Percentiles rank a stretch among this genome's conserved stretches.
Conservation (phyloP, 2,797 vertebrate genomes). For the Aphelocoma californica region DNA sequence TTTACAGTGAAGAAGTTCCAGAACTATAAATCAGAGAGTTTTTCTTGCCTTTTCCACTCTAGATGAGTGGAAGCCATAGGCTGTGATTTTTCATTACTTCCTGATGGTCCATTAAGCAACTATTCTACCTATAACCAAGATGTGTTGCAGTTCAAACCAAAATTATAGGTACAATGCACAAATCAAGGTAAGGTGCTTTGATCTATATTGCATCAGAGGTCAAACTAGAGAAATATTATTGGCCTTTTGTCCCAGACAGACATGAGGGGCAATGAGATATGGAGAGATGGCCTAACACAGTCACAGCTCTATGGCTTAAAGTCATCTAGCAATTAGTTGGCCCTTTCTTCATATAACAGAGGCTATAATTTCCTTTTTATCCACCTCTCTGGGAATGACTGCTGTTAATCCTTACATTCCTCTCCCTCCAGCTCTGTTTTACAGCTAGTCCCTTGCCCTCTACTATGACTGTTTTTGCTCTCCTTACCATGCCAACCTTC, state of each 20-base stretch:
- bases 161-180: not conserved
- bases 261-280: not conserved
- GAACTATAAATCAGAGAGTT: not conserved
- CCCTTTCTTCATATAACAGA: not conserved
- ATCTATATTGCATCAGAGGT: not conserved
- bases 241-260: not conserved
- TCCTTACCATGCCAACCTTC: not conserved
- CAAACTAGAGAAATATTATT: not conserved
- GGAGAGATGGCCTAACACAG: not conserved
- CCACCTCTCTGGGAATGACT: not conserved
- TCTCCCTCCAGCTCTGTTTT: not conserved
- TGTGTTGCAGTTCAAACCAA: not conserved
- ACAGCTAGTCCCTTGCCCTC: not conserved
- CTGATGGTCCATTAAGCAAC: conserved; percentile 17
- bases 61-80: not conserved
- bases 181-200: not conserved
- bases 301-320: not conserved
- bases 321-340: not conserved
- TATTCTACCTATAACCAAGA: conserved; percentile 24
- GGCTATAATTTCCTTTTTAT: not conserved
- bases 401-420: not conserved
- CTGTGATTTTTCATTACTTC: conserved; percentile 42
- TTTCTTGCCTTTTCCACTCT: not conserved
- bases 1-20: not conserved
- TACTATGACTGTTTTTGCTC: not conserved